A percentile compares a stretch with the other conserved stretches of the same genome.
Evolutionary conservation across 2,113 vertebrate species (phyloP).

Genomic region (Anolis carolinensis): DNA sequence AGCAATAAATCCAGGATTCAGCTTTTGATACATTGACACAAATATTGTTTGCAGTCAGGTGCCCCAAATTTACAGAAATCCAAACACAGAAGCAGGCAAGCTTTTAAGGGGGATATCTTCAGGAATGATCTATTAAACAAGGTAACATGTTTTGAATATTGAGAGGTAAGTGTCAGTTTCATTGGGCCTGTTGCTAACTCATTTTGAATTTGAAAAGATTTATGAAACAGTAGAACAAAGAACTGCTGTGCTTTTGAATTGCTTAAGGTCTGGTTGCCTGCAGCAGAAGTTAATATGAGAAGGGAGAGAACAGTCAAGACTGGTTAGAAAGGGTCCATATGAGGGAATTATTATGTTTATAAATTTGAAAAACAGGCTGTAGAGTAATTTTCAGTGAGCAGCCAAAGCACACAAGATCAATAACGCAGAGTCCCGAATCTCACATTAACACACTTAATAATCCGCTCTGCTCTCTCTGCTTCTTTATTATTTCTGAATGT

Average conservation of each 20-base stretch:
- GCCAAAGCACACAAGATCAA: constrained; percentile 65
- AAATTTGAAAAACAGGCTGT: constrained; percentile 37
- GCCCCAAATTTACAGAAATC: not conserved
- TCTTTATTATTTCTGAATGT: constrained; percentile 73
- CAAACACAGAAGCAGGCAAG: not conserved
- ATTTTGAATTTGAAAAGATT: not conserved
- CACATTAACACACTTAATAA: constrained; percentile 71
- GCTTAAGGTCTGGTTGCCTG: not conserved
- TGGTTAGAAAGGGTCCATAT: not conserved
- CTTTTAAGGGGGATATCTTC: not conserved
- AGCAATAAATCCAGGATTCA: not conserved
- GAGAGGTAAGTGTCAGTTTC: not conserved
- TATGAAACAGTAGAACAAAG: not conserved
- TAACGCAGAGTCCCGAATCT: constrained; percentile 61
- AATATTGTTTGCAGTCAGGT: not conserved
- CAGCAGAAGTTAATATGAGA: constrained; percentile 14
- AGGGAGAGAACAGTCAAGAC: not conserved
- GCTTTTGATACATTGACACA: not conserved
- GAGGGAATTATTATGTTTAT: not conserved
- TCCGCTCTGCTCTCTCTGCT: constrained; percentile 68
- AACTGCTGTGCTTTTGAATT: not conserved
- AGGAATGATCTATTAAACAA: not conserved
- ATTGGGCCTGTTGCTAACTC: not conserved
- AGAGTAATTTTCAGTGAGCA: constrained; percentile 36
- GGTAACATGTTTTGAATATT: fast-evolving